Evolutionary conservation across 2,888 invertebrate species (phyloP), one percentile per base, ranked within the genome.

Genomic region (Coremacera marginata): DNA sequence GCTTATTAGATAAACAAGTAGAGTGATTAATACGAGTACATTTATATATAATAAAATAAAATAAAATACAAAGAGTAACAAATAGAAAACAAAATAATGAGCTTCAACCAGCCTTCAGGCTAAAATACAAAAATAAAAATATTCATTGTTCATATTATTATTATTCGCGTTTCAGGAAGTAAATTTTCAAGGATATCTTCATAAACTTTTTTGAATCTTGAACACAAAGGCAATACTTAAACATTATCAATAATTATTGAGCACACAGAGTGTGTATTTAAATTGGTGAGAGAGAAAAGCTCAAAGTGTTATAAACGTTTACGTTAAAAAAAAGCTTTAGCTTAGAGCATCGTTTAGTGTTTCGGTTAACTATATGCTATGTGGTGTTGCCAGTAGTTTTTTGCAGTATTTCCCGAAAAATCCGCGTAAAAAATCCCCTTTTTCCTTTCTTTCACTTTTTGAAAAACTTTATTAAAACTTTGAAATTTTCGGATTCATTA

Each of bases 161-260:
- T 85, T 85, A 86, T 87, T 86, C 86, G 87, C 87, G 87, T 87
- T 87, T 87, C 87, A 87, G 87, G 87, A 87, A 87, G 87, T 87
- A 84, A 86, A 87, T 84, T 87, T 86, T 87, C 87, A 87, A 87
- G 87, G 87, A 87, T 87, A 74, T 74, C 74, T 55, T 74, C 74
- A 67, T 63, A 74, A 74, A 74, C 74, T 74, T 74, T n/a, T 71
- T 74, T 31, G 74, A 74, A 67, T 74, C 74, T 74, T 74, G 74
- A 74, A 74, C 67, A 74, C 74, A 74, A 74, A 74, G 65, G 52
- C 74, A 74, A 74, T 51, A 65, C 65, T 74, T 27, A 44, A 49
- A 3, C 51, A 68, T 51, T 49, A 68, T 51, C 68, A 68, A 51
- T 51, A 67, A 44, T 67, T 67, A 67, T 67, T 74, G 74, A 74